Evolutionary conservation across 2,888 invertebrate species (phyloP).

Genomic region (Dione vanillae): DNA sequence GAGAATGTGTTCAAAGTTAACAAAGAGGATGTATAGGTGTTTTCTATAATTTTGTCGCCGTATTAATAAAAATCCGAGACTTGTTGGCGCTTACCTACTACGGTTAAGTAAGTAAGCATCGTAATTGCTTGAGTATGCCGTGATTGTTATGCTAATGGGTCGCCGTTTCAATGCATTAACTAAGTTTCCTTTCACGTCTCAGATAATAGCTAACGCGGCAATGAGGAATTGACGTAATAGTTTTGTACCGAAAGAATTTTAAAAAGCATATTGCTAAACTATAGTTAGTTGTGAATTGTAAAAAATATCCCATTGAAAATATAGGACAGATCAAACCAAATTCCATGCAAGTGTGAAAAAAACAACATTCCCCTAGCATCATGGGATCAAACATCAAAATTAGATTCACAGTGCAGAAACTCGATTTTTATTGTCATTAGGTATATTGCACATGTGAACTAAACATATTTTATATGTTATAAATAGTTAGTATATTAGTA

Average conservation of each 20-base stretch:
- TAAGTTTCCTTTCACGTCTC: slow-evolving; percentile 43
- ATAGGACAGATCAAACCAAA: slow-evolving; percentile 5
- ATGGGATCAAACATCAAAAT: slow-evolving; percentile 26
- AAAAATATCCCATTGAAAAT: slow-evolving; percentile 16
- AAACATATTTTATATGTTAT: no score
- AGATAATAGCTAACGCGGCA: slow-evolving; percentile 41
- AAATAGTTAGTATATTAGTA: no score
- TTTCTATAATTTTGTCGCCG: neutral
- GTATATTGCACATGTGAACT: no score
- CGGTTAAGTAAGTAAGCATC: slow-evolving; percentile 32
- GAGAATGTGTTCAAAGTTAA: neutral
- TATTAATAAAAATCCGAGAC: slow-evolving; percentile 12
- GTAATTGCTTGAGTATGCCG: slow-evolving; percentile 37
- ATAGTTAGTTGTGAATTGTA: slow-evolving; percentile 15
- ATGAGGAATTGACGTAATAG: slow-evolving; percentile 36
- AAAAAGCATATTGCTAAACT: slow-evolving; percentile 22
- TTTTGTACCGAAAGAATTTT: slow-evolving; percentile 31
- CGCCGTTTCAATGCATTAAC: slow-evolving; percentile 35
- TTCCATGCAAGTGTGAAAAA: slow-evolving; percentile 22
- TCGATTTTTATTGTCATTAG: no score
- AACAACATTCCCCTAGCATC: slow-evolving; percentile 7
- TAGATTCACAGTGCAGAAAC: no score
- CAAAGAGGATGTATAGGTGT: neutral
- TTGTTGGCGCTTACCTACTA: slow-evolving; percentile 2
- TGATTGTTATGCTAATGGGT: slow-evolving; percentile 43